Evolutionary conservation across 1,140 invertebrate species (phyloP), one percentile per base, ranked within the genome.

Genomic region (Drosophila kurseongensis): DNA sequence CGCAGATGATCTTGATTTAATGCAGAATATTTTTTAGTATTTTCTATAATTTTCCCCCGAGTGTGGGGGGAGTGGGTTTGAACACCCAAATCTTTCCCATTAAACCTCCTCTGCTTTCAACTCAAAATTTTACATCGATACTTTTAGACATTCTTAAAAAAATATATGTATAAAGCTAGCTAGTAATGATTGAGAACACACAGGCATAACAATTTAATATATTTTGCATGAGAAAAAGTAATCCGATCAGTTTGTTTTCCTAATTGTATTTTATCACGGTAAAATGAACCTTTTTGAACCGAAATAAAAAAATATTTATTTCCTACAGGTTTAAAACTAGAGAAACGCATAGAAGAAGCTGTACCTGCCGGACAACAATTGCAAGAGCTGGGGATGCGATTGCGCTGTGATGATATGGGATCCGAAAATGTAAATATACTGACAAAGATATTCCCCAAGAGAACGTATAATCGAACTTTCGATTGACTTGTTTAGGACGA

Each of bases 301-400:
- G 23, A 47, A 47, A 23, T 23, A 47, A 23, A 13, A 4, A 4
- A 13, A 12, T 5, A 1, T 40, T 8, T n/a, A 10, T 40, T 57
- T 0, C 23, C 16, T 57, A 7, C 50, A 92, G 94, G 94, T 3
- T 81, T 94, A 75, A 93, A 94, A 75, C 78, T 94, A 69, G 94
- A 94, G 74, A 94, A 93, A 74, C 93, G 94, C 68, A 94, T 94
- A 58, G 94, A 94, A 90, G 94, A 94, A 79, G 94, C 94, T 16
- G 94, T 93, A 13, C 94, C 94, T 14, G 94, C 94, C 62, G 94
- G 94, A 18, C 95, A 95, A 68, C 94, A 95, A 75, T 93, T 96
- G 42, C 95, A 95, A 90, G 95, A 95, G 57, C 83, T 95, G 66
- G 94, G 95, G 2, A 89, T 94, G 73, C 92, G 94, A 73, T 61